These are phyloP conservation scores for Chrysolina haemoptera DNA, from an alignment of 2,888 invertebrate species.

Conservation along the genomic window DNA sequence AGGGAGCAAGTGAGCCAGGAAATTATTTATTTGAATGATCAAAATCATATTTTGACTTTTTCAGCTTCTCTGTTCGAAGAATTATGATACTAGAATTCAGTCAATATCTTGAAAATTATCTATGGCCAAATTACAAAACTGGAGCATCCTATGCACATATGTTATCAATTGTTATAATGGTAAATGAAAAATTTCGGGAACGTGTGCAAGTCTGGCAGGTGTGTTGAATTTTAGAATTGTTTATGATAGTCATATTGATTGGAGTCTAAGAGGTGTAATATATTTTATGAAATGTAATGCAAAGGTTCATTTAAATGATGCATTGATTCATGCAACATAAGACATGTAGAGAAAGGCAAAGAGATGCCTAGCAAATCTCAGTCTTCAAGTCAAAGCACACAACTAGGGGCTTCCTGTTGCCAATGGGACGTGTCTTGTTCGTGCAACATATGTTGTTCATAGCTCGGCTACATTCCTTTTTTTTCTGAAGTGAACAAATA, in stretches of 20 bases:
- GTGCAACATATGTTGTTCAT: no score
- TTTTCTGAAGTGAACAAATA: no score
- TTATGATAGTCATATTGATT: not conserved
- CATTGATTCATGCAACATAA: no score
- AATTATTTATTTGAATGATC: not conserved
- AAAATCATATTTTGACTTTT: slow-evolving; percentile 34
- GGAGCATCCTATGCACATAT: slow-evolving; percentile 90
- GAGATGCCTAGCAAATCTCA: no score
- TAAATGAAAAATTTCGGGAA: slow-evolving; percentile 98
- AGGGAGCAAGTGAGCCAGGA: slow-evolving; percentile 79
- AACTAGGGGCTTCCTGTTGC: no score
- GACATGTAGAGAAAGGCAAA: no score
- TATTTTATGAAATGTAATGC: no score
- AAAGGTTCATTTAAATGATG: no score
- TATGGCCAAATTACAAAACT: slow-evolving; percentile 95
- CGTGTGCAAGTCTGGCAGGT: slow-evolving; percentile 97
- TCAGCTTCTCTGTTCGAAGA: slow-evolving; percentile 83
- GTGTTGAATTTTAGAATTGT: slow-evolving; percentile 48
- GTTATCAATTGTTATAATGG: slow-evolving; percentile 97
- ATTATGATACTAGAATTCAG: slow-evolving; percentile 98
- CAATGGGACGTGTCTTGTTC: no score
- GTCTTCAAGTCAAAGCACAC: no score
- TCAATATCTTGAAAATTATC: slow-evolving; percentile 95
- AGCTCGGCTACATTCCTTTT: no score
- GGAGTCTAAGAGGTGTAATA: no score